phyloP scores from a whole-genome alignment of 1,140 invertebrate species.

The Eueides isabella region DNA sequence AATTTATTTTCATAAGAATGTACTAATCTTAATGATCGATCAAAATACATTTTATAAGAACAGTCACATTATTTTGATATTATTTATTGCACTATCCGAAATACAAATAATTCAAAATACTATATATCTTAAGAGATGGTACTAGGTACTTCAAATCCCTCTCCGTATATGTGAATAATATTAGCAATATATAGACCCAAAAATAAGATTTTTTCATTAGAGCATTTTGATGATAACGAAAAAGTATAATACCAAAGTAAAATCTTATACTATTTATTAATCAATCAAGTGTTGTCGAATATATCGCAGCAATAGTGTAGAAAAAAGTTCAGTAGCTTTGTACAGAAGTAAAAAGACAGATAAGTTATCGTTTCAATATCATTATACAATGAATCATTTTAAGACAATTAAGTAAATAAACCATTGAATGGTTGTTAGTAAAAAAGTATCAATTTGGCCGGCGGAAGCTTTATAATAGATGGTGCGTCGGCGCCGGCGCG shows the following conservation, averaged over 20 bases:
- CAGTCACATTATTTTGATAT: not conserved
- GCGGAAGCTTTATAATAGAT: constrained; percentile 66
- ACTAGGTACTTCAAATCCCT: too few species aligned
- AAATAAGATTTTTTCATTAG: too few species aligned
- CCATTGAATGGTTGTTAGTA: constrained; percentile 49
- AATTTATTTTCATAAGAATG: not conserved
- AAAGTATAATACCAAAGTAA: not conserved
- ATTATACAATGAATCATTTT: constrained; percentile 39
- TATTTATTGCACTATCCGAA: too few species aligned
- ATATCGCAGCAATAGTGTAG: not conserved
- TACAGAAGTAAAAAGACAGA: not conserved
- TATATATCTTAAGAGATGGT: too few species aligned
- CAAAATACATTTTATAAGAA: too few species aligned
- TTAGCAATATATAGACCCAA: too few species aligned
- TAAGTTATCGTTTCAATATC: constrained; percentile 27
- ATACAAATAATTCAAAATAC: too few species aligned
- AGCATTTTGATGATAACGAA: too few species aligned
- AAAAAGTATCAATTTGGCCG: constrained; percentile 60
- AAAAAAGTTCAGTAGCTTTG: not conserved
- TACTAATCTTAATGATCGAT: not conserved
- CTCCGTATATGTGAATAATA: too few species aligned
- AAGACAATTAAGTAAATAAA: constrained; percentile 58
- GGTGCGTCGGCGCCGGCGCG: constrained; percentile 56
- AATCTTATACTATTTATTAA: not conserved
- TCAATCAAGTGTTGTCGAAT: not conserved